These are phyloP conservation scores for Podarcis cretensis DNA, from an alignment of 2,113 vertebrate species.

Conservation along the genomic window DNA sequence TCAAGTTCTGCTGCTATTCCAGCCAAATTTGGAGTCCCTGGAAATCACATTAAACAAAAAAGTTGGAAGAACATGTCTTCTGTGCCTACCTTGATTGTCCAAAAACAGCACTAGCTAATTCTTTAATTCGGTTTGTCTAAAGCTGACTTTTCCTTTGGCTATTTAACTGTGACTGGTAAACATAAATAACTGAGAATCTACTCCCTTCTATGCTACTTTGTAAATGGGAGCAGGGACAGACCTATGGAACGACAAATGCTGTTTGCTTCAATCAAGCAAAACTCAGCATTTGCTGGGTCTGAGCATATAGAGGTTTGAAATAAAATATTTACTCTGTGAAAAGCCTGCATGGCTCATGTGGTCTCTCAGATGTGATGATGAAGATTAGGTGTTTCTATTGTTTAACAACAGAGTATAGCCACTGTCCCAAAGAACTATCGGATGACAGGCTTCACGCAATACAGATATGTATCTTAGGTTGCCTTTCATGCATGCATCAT, in stretches of 20 bases:
- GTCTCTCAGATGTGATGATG: background rate
- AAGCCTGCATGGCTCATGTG: background rate
- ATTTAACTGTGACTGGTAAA: background rate
- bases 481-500: slow-evolving; percentile 56
- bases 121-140: background rate
- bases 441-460: background rate
- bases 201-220: background rate
- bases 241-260: background rate
- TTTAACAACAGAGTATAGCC: rapidly evolving
- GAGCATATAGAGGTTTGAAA: background rate
- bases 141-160: no score
- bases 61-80: background rate
- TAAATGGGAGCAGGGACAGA: background rate
- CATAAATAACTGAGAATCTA: background rate
- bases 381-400: background rate
- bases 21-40: background rate
- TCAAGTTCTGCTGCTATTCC: background rate
- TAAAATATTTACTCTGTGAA: background rate
- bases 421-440: background rate
- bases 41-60: background rate
- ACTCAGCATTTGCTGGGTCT: background rate
- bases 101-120: background rate
- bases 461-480: background rate
- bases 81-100: background rate
- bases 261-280: background rate